Percentiles rank a stretch among this genome's conserved stretches.
These are phyloP conservation scores for Nycticebus coucang DNA, from an alignment of 2,113 vertebrate genomes.

Conservation along the genomic window DNA sequence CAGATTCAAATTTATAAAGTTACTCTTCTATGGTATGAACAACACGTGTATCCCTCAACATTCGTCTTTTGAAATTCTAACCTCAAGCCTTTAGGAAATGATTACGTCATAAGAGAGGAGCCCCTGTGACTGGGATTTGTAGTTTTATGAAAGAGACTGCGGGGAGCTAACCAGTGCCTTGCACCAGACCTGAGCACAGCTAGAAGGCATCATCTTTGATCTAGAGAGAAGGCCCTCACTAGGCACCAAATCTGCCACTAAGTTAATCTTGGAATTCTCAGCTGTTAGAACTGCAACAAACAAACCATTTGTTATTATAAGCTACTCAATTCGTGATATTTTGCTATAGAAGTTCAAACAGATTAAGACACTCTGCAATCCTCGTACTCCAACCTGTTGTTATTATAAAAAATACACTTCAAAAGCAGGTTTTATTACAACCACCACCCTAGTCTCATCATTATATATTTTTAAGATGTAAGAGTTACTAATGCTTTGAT, in stretches of 20 bases:
- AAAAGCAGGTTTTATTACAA: neutral
- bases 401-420: neutral
- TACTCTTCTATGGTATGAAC: neutral
- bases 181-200: neutral
- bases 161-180: neutral
- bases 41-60: neutral
- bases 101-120: too few species aligned
- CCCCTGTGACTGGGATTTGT: neutral
- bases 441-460: too few species aligned
- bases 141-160: neutral
- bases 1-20: neutral
- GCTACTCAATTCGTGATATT: neutral
- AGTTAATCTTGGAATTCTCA: neutral
- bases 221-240: neutral
- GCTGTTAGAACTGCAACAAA: neutral
- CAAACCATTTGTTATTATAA: neutral
- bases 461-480: neutral
- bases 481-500: neutral
- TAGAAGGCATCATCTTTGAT: neutral
- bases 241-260: neutral
- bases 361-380: neutral
- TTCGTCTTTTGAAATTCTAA: neutral
- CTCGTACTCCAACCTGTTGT: neutral
- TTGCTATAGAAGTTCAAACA: neutral
- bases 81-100: neutral